Conservation (phyloP, 2,113 vertebrate genomes). For the Ceyx cyanopectus region DNA sequence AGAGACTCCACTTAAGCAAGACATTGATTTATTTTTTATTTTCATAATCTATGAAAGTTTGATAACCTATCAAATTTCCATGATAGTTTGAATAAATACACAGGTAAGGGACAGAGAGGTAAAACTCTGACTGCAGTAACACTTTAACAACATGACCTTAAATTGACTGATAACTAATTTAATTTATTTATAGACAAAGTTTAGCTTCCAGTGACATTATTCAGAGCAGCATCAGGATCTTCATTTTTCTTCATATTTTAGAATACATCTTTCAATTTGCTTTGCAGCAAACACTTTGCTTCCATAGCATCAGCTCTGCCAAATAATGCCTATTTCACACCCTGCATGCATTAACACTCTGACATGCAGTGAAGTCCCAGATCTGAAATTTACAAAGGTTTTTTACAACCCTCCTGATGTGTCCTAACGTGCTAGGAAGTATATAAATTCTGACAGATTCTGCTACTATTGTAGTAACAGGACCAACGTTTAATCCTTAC, state of each 20-base stretch:
- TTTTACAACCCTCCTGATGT: slow-evolving; percentile 13
- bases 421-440: slow-evolving; percentile 43
- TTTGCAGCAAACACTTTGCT: neutral
- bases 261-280: neutral
- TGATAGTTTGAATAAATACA: neutral
- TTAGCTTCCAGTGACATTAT: neutral
- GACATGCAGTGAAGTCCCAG: slow-evolving; percentile 20
- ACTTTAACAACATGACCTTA: neutral
- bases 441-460: slow-evolving; percentile 28
- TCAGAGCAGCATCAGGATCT: neutral
- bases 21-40: neutral
- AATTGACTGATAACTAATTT: neutral
- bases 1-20: neutral
- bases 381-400: slow-evolving; percentile 22
- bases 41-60: neutral
- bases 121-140: neutral
- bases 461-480: slow-evolving; percentile 12
- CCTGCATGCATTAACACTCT: slow-evolving; percentile 20
- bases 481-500: slow-evolving; percentile 46
- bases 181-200: neutral
- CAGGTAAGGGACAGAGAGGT: neutral
- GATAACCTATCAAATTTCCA: neutral
- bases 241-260: neutral
- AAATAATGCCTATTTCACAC: slow-evolving; percentile 19
- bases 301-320: neutral